Percentiles rank a stretch among this genome's conserved stretches.
phyloP scores from a whole-genome alignment of 2,888 invertebrate genomes.

The Plagodis dolabraria region DNA sequence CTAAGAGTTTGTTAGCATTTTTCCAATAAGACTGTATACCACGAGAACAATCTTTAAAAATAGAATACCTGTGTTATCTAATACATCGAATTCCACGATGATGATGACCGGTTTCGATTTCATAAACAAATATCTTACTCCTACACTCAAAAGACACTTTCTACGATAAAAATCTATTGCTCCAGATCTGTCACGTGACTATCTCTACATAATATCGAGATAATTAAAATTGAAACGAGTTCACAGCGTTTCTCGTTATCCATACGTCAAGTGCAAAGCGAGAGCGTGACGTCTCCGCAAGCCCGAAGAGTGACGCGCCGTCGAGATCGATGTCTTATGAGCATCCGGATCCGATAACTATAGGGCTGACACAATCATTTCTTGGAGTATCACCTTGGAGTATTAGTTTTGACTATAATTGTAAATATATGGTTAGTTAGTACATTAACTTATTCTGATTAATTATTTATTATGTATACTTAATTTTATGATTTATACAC shows the following conservation, averaged over 20 bases:
- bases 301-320: slow-evolving; percentile 12
- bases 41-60: too few relatives aligned
- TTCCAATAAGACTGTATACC: too few relatives aligned
- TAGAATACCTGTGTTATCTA: too few relatives aligned
- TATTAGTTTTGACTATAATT: too few relatives aligned
- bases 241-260: slow-evolving; percentile 48
- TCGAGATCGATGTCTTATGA: slow-evolving; percentile 30
- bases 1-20: too few relatives aligned
- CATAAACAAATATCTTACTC: neutral
- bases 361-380: slow-evolving; percentile 3
- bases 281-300: slow-evolving; percentile 23
- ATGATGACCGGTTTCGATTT: neutral
- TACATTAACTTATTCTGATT: too few relatives aligned
- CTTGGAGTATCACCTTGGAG: too few relatives aligned
- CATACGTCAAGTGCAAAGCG: slow-evolving; percentile 38
- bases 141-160: slow-evolving; percentile 8
- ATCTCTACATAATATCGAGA: slow-evolving; percentile 29
- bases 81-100: too few relatives aligned
- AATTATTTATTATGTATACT: too few relatives aligned
- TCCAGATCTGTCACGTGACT: slow-evolving; percentile 7
- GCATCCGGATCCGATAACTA: slow-evolving; percentile 16
- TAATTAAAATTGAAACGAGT: slow-evolving; percentile 45
- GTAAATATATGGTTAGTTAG: too few relatives aligned
- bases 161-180: slow-evolving; percentile 6
- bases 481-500: too few relatives aligned